phyloP scores from a whole-genome alignment of 2,113 vertebrate genomes.

The Odontesthes bonariensis region DNA sequence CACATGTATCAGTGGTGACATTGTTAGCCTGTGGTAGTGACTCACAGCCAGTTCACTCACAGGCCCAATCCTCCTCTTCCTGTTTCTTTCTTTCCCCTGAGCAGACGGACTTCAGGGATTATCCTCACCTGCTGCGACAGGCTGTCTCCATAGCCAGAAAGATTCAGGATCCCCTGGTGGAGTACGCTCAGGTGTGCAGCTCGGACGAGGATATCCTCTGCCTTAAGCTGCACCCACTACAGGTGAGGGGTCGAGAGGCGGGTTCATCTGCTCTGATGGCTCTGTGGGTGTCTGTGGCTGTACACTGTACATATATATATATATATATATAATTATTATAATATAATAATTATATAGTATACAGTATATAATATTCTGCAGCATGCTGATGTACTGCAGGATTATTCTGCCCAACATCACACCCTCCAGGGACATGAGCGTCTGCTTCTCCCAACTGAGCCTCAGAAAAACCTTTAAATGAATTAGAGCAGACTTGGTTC shows the following conservation, averaged over 20 bases:
- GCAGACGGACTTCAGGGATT: slow-evolving; percentile 84
- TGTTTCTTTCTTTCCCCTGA: slow-evolving; percentile 1
- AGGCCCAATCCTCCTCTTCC: neutral
- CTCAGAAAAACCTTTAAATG: no score
- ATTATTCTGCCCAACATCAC: no score
- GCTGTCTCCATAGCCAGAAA: slow-evolving; percentile 95
- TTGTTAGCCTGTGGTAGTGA: neutral
- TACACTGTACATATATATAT: no score
- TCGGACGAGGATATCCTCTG: slow-evolving; percentile 96
- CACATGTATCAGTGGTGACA: neutral
- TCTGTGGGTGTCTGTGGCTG: neutral
- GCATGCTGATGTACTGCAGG: no score
- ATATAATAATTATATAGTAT: no score
- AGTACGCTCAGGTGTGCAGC: slow-evolving; percentile 98
- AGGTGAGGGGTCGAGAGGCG: slow-evolving; percentile 80
- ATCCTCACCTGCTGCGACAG: slow-evolving; percentile 94
- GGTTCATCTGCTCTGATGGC: neutral
- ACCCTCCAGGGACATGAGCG: no score
- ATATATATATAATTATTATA: no score
- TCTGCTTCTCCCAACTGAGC: no score
- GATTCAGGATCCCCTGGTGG: slow-evolving; percentile 96
- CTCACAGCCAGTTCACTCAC: neutral
- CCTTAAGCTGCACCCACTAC: slow-evolving; percentile 95
- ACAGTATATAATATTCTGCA: no score
- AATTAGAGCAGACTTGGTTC: no score